phyloP scores from a whole-genome alignment of 2,113 vertebrate genomes.

The Hippocampus guttulatus region DNA sequence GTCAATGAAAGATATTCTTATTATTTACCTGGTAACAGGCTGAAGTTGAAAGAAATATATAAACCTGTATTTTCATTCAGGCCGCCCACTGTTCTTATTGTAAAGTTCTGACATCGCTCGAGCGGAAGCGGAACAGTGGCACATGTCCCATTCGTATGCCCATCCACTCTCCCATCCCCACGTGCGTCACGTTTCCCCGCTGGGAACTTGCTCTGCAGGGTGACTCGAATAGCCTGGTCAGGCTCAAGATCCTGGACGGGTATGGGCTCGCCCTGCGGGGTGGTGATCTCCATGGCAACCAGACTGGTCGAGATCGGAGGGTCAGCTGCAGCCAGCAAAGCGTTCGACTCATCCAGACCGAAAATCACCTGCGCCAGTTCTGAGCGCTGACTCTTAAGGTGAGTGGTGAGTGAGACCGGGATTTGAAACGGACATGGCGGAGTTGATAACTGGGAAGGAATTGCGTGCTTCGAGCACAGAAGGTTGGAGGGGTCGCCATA shows the following conservation, averaged over 20 bases:
- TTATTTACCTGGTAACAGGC: slow-evolving; percentile 59
- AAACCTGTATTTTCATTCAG: slow-evolving; percentile 64
- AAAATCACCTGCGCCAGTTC: slow-evolving; percentile 72
- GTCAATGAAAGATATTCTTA: background rate
- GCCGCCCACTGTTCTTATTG: slow-evolving; percentile 50
- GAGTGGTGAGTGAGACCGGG: slow-evolving; percentile 50
- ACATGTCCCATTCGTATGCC: slow-evolving; percentile 22
- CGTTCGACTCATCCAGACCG: slow-evolving; percentile 47
- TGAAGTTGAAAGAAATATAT: slow-evolving; percentile 68
- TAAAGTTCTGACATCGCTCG: slow-evolving; percentile 58
- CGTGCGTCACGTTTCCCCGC: background rate
- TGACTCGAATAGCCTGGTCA: slow-evolving; percentile 65
- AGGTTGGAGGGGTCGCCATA: slow-evolving; percentile 62
- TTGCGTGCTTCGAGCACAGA: slow-evolving; percentile 46
- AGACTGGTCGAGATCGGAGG: slow-evolving; percentile 70
- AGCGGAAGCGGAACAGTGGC: slow-evolving; percentile 37
- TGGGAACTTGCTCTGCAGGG: slow-evolving; percentile 46
- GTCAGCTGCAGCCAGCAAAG: slow-evolving; percentile 48
- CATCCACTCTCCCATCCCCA: background rate
- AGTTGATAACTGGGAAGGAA: slow-evolving; percentile 5
- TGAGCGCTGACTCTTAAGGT: slow-evolving; percentile 45
- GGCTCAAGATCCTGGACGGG: slow-evolving; percentile 57
- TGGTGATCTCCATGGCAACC: slow-evolving; percentile 73
- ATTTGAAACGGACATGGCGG: slow-evolving; percentile 59
- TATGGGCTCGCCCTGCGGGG: slow-evolving; percentile 63